Percentiles rank a stretch among this genome's conserved stretches.
Conservation (phyloP, 2,888 invertebrate genomes). For the Sycophila texana region DNA sequence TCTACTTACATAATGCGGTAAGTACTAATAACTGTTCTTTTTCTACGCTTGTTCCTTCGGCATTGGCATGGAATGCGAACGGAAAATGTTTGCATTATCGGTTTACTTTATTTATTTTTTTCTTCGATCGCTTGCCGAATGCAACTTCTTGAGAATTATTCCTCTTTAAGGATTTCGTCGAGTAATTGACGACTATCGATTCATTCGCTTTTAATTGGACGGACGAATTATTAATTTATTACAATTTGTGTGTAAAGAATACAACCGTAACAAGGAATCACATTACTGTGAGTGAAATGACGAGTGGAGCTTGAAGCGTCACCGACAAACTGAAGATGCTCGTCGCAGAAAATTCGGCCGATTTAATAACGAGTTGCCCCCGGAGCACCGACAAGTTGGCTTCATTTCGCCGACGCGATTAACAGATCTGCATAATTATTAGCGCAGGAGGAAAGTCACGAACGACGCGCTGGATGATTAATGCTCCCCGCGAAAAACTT, state of each 20-base stretch:
- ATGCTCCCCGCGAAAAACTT: slow-evolving; percentile 20
- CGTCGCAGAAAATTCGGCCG: background rate
- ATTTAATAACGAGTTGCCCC: slow-evolving; percentile 24
- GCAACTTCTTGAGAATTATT: no score
- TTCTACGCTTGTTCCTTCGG: no score
- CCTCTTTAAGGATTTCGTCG: no score
- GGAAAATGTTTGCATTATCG: no score
- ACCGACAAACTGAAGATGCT: slow-evolving; percentile 1
- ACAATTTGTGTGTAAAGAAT: no score
- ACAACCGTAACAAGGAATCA: background rate
- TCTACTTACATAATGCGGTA: background rate
- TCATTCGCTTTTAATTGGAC: slow-evolving; percentile 27
- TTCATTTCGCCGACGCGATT: slow-evolving; percentile 31
- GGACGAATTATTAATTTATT: no score
- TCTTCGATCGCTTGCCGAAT: no score
- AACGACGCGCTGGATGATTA: slow-evolving; percentile 9
- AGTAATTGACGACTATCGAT: background rate
- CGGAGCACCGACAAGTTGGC: slow-evolving; percentile 11
- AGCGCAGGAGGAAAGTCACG: slow-evolving; percentile 32
- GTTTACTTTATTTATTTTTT: no score
- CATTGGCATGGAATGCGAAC: no score
- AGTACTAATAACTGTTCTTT: no score
- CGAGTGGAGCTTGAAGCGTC: background rate
- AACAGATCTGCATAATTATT: slow-evolving; percentile 39
- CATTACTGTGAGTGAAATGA: background rate